Evolutionary conservation across 2,797 vertebrate species (phyloP).

Genomic region (Myripristis murdjan): DNA sequence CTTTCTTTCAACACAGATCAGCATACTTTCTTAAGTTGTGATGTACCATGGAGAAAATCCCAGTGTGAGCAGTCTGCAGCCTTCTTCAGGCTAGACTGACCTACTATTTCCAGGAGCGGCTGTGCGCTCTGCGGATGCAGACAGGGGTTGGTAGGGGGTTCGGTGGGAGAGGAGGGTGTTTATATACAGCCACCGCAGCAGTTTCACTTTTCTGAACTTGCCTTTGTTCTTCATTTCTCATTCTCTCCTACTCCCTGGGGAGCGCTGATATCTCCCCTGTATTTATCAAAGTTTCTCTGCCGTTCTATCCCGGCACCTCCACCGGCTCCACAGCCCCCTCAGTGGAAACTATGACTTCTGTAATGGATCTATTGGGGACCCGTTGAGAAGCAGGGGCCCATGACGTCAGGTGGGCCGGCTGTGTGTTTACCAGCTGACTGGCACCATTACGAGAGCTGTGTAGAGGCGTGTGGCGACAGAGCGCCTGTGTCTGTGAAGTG

Average conservation of each 20-base stretch:
- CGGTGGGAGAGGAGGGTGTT: conserved; percentile 31
- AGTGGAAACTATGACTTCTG: conserved; percentile 27
- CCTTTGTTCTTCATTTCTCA: conserved; percentile 75
- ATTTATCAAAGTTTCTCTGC: conserved; percentile 68
- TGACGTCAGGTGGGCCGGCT: conserved; percentile 49
- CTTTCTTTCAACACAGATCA: conserved; percentile 44
- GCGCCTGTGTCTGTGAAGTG: conserved; percentile 54
- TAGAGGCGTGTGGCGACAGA: conserved; percentile 59
- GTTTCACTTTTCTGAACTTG: conserved; percentile 59
- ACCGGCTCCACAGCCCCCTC: neutral
- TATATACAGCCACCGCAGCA: conserved; percentile 62
- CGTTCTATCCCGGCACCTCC: conserved; percentile 29
- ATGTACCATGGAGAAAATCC: conserved; percentile 46
- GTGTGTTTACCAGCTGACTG: conserved; percentile 59
- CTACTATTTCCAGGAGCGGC: conserved; percentile 65
- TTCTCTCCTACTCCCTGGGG: conserved; percentile 51
- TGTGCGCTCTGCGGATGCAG: conserved; percentile 52
- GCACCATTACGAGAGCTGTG: conserved; percentile 35
- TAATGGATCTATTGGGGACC: conserved; percentile 27
- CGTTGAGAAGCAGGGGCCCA: conserved; percentile 10
- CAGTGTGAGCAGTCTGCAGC: conserved; percentile 45
- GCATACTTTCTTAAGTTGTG: conserved; percentile 39
- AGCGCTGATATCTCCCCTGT: conserved; percentile 58
- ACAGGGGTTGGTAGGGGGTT: conserved; percentile 27
- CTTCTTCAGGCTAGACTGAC: conserved; percentile 52